A percentile compares a stretch with the other conserved stretches of the same genome.
Evolutionary conservation across 2,888 invertebrate species (phyloP).

Genomic region (Dryadula phaetusa): DNA sequence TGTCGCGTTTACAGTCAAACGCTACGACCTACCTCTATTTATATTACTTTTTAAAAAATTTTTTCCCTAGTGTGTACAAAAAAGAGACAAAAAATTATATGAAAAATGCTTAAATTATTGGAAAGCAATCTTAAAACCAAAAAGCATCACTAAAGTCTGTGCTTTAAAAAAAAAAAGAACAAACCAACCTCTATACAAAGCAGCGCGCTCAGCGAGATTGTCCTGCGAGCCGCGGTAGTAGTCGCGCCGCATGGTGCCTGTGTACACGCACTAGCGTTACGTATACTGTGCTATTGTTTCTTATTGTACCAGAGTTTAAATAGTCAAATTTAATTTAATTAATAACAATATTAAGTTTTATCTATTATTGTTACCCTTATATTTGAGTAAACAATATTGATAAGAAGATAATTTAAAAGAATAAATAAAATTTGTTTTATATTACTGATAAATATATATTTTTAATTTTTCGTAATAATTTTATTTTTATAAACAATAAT

Average conservation of each 20-base stretch:
- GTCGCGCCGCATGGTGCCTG: conserved; percentile 90
- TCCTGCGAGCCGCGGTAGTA: conserved; percentile 97
- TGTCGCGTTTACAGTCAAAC: too few species aligned
- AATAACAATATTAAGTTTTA: too few species aligned
- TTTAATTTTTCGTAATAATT: neutral
- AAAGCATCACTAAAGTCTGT: neutral
- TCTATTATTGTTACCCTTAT: neutral
- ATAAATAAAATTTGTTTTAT: neutral
- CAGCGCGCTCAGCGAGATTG: conserved; percentile 90
- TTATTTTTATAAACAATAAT: neutral
- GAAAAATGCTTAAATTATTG: too few species aligned
- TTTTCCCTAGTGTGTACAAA: too few species aligned
- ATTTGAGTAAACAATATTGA: too few species aligned
- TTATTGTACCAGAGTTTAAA: too few species aligned
- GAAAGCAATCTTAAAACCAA: neutral
- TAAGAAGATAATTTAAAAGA: too few species aligned
- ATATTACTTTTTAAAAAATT: too few species aligned
- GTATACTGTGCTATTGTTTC: conserved; percentile 2
- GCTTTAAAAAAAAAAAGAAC: neutral
- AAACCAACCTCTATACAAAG: conserved; percentile 88
- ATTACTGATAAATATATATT: neutral
- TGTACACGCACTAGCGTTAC: conserved; percentile 55
- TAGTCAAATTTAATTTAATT: too few species aligned
- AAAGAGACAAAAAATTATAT: neutral
- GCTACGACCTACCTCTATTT: too few species aligned